Evolutionary conservation across 2,888 invertebrate species (phyloP).

Genomic region (Tenthredo notha): DNA sequence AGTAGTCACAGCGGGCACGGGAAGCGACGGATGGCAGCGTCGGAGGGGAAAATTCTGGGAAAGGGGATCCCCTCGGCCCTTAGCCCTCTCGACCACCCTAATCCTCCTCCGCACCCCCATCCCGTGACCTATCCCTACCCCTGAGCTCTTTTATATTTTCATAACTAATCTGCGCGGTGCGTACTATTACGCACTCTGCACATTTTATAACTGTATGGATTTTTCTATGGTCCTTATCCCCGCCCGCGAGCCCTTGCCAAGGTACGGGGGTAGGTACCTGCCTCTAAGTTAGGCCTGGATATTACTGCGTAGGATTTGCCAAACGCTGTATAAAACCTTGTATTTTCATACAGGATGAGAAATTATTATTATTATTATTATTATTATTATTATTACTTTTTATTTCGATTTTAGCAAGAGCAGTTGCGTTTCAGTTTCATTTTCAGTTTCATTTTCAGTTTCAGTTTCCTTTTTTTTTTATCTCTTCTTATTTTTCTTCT

Average conservation of each 20-base stretch:
- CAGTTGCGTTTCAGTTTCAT: background rate
- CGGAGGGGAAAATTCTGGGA: constrained; percentile 67
- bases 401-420: background rate
- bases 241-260: constrained; percentile 56
- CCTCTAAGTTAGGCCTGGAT: constrained; percentile 36
- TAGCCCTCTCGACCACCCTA: constrained; percentile 71
- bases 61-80: constrained; percentile 65
- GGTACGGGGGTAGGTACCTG: constrained; percentile 29
- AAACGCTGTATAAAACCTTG: background rate
- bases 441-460: background rate
- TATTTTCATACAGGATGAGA: background rate
- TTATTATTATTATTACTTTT: background rate
- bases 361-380: background rate
- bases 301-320: constrained; percentile 43
- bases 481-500: background rate
- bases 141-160: constrained; percentile 72
- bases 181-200: constrained; percentile 78
- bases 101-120: constrained; percentile 56
- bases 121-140: constrained; percentile 55
- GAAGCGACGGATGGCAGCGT: constrained; percentile 51
- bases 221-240: constrained; percentile 81
- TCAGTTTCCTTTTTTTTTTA: background rate
- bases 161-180: constrained; percentile 74
- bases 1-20: constrained; percentile 51
- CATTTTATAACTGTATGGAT: constrained; percentile 86